A percentile compares a stretch with the other conserved stretches of the same genome.
Conservation (phyloP, 2,113 vertebrate species). For the Pomatorhinus ruficollis region DNA sequence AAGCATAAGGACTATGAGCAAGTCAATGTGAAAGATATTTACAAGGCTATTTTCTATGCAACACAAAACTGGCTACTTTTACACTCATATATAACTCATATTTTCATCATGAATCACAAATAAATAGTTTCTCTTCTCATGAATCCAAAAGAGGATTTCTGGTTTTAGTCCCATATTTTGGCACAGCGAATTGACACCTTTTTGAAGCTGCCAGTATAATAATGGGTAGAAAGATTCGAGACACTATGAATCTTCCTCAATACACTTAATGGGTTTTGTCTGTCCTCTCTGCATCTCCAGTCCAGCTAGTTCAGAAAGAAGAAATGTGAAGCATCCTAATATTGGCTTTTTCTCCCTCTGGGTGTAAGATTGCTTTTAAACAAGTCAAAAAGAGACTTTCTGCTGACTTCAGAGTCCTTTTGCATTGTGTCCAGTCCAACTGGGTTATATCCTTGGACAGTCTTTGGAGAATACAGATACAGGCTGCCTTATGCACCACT, state of each 20-base stretch:
- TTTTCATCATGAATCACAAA: conserved; percentile 59
- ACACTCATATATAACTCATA: neutral
- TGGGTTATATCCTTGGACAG: neutral
- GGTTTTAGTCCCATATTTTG: conserved; percentile 10
- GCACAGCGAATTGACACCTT: conserved; percentile 30
- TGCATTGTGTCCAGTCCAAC: neutral
- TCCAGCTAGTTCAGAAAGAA: neutral
- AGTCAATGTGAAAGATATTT: conserved; percentile 39
- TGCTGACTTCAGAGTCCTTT: neutral
- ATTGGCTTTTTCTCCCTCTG: neutral
- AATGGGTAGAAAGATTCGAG: conserved; percentile 3
- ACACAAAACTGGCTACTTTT: conserved; percentile 37
- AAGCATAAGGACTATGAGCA: neutral
- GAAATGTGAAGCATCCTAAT: neutral
- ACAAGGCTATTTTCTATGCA: conserved; percentile 55
- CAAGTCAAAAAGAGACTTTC: neutral
- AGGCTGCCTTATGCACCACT: neutral
- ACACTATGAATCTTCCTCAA: conserved; percentile 26
- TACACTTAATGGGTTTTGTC: conserved; percentile 3
- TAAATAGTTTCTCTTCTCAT: conserved; percentile 44
- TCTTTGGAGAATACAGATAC: neutral
- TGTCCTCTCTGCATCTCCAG: neutral
- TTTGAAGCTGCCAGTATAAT: conserved; percentile 40
- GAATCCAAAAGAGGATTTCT: conserved; percentile 50
- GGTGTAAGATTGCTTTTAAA: neutral